A percentile compares a stretch with the other conserved stretches of the same genome.
phyloP scores from a whole-genome alignment of 2,113 vertebrate species.

The Sterrhoptilus dennistouni region DNA sequence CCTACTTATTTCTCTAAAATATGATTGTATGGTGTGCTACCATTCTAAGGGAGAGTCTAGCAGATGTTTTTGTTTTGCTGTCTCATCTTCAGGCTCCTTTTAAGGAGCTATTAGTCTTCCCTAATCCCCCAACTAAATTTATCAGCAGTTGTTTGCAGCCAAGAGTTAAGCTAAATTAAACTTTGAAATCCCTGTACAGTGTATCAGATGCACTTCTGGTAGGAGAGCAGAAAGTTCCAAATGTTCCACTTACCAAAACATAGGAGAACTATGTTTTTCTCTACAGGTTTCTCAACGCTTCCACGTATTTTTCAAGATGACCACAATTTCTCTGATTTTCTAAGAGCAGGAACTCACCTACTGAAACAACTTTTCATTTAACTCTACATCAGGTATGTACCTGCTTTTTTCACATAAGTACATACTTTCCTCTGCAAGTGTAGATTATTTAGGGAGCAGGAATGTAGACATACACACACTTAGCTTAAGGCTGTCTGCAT shows the following conservation, averaged over 20 bases:
- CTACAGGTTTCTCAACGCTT: not conserved
- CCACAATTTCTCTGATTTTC: not conserved
- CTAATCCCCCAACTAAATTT: conserved; percentile 76
- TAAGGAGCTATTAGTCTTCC: conserved; percentile 72
- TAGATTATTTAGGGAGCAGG: not conserved
- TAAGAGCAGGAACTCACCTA: not conserved
- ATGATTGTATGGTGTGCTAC: not conserved
- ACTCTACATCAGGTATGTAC: not conserved
- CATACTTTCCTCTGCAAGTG: not conserved
- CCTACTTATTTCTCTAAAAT: not conserved
- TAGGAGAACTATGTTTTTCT: not conserved
- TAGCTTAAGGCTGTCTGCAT: not conserved
- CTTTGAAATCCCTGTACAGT: conserved; percentile 56
- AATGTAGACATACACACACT: not conserved
- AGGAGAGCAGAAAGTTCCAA: not conserved
- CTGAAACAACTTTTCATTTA: not conserved
- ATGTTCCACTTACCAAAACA: conserved; percentile 17
- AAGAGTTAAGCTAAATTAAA: conserved; percentile 80
- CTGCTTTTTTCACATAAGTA: not conserved
- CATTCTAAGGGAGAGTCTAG: not conserved
- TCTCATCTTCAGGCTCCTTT: conserved; percentile 64
- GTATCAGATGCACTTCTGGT: conserved; percentile 63
- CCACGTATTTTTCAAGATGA: not conserved
- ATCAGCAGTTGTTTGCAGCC: conserved; percentile 70
- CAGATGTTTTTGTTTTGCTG: conserved; percentile 2